Evolutionary conservation across 2,113 vertebrate genomes (phyloP), one percentile per base, ranked within the genome.

Genomic region (Heterochromis multidens): DNA sequence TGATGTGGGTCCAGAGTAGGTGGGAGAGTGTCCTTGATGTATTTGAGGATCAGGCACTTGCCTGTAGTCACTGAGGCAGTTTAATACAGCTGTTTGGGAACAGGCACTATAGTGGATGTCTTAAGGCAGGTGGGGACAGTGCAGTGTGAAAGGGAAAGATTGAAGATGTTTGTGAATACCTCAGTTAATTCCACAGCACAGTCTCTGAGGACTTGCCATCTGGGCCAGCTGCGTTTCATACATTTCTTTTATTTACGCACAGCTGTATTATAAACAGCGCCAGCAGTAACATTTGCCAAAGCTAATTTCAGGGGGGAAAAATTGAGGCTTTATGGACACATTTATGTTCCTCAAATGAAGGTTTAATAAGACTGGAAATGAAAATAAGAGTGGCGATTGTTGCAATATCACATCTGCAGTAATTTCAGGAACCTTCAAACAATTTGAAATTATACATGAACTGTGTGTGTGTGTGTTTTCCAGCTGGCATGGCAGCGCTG

Each of bases 401-500:
- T 31, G 21, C 0, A 31, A 17, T 49, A 7, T 72, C 2, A 49
- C 11, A 6, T 19, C 65, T 21, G 16, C 3, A 29, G 25, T 29
- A 10, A 2, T 72, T 49, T 49, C 0, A 52, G 1, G 25, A 74
- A 13, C 40, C 40, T 21, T 72, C 19, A 72, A 21, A 11, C 1
- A 52, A 31, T 6, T 13, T 19, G 17, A 74, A n/a, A 0, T 5
- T 52, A 31, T 13, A 29, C 29, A 9, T 25, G 16, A 49, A 31
- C 43, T 29, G 8, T 56, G 25, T 77, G 16, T 80, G 37, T 77
- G 16, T 78, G 17, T 77, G 58, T 70, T 21, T 85, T 79, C 2
- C 82, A 96, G 95, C 70, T 96, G 96, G 96, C 96, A 95, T 10
- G 94, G 96, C 76, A 95, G 94, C 2, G 92, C 90, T 3, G 92